Evolutionary conservation across 64 coral and sea anemone genomes (phyloP), one percentile per base, ranked within the genome.

Genomic region (Exaiptasia diaphana): DNA sequence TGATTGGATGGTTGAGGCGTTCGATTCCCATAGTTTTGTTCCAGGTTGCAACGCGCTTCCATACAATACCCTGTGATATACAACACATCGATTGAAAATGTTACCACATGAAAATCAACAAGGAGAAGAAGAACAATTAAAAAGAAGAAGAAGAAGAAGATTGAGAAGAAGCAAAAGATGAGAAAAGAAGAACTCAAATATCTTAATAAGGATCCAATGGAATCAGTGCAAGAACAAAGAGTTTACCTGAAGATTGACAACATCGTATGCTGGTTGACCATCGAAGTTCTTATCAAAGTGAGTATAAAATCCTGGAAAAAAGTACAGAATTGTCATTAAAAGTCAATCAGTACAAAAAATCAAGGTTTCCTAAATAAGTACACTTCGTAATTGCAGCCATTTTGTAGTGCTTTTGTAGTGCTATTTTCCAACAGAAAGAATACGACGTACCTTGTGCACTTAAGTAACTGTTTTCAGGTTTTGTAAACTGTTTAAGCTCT

Each of bases 171-270:
- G n/a, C n/a, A n/a, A n/a, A n/a, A n/a, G n/a, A n/a, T n/a, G n/a
- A n/a, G n/a, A n/a, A n/a, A n/a, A n/a, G n/a, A n/a, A n/a, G n/a
- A n/a, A n/a, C n/a, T n/a, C n/a, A n/a, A n/a, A n/a, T n/a, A n/a
- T n/a, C n/a, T n/a, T n/a, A n/a, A n/a, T n/a, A n/a, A n/a, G n/a
- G n/a, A n/a, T n/a, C n/a, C n/a, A n/a, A n/a, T n/a, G n/a, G n/a
- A n/a, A n/a, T n/a, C n/a, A n/a, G n/a, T n/a, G n/a, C n/a, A n/a
- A n/a, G n/a, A n/a, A n/a, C n/a, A n/a, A n/a, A n/a, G n/a, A n/a
- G n/a, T n/a, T 97, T 80, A 97, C 93, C 83, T 88, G 72, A 21
- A 97, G 70, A 78, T 97, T 97, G 2, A 75, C 88, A 30, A 91
- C 62, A 5, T 97, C 88, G 17, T 97, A 97, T 0, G 72, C 73